Base-by-base conservation (phyloP, 2,797 vertebrate species). In the Hybognathus amarus region DNA sequence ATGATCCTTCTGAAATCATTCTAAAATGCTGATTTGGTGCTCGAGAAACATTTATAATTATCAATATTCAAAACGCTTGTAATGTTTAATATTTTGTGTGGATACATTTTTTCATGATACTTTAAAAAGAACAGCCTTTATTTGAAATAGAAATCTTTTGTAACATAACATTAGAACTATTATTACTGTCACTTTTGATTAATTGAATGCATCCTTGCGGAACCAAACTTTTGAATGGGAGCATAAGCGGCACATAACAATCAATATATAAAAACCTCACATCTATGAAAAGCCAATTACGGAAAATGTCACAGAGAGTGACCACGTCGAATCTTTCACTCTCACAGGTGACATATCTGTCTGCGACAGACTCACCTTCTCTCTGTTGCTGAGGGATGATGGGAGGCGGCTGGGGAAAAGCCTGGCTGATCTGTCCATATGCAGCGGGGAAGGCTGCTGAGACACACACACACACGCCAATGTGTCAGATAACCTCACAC, bases 371-470 rank as follows among this genome's bases (percentile, higher is more conserved):
- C 95, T 96, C 93, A 99, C 97, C 98, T 98, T 99, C 97, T 98
- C 97, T 96, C 93, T 99, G 98, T 92, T 99, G 98, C 93, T 99
- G 98, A 87, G 98, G 97, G 74, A 99, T 98, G 95, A 98, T 97
- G 87, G 97, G 96, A 91, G 97, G 96, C 89, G 97, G 97, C 94
- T 99, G 98, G 95, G 98, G 97, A 92, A 99, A 99, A 88, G 97
- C 97, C 95, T 99, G 98, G 95, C 97, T 98, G 93, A 99, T 99
- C 95, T 99, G 98, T 91, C 97, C 97, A 91, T 99, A 99, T 93
- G 98, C 97, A 96, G 98, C 97, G 90, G 98, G 98, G 92, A 98
- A 99, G 95, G 98, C 97, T 94, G 98, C 98, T 98, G 93, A 96
- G 94, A 95, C 94, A 92, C 92, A 94, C 85, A 83, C 68, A 93